These are phyloP conservation scores for Trichogramma dendrolimi DNA, from an alignment of 2,888 invertebrate genomes.

Conservation along the genomic window DNA sequence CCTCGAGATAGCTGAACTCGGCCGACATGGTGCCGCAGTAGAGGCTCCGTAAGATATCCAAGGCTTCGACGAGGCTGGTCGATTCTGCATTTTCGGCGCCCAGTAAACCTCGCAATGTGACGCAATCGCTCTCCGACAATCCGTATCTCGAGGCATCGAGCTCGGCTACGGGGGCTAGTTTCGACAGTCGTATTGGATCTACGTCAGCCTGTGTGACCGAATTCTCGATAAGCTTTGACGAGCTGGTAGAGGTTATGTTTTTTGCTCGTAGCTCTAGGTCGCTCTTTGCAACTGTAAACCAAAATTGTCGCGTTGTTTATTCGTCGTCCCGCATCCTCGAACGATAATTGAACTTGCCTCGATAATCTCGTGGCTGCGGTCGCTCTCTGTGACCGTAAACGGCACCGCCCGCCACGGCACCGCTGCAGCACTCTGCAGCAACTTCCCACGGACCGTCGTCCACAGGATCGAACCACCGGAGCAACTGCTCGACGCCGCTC, in stretches of 20 bases:
- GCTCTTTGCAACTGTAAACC: conserved; percentile 56
- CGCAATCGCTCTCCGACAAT: conserved; percentile 56
- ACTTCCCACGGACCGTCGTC: too few species aligned
- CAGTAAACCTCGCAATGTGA: conserved; percentile 44
- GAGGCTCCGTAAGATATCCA: conserved; percentile 62
- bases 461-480: too few species aligned
- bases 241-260: conserved; percentile 64
- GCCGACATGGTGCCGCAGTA: conserved; percentile 72
- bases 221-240: conserved; percentile 74
- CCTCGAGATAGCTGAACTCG: conserved; percentile 80
- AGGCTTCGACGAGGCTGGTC: conserved; percentile 59
- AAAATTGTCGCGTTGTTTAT: conserved; percentile 29
- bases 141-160: conserved; percentile 66
- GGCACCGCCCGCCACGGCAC: too few species aligned
- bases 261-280: conserved; percentile 55
- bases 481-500: too few species aligned
- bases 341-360: too few species aligned
- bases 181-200: conserved; percentile 70
- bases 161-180: conserved; percentile 60
- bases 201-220: conserved; percentile 78
- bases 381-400: too few species aligned
- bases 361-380: too few species aligned
- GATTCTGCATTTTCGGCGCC: conserved; percentile 53
- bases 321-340: too few species aligned
- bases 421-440: too few species aligned